Evolutionary conservation across 2,888 invertebrate genomes (phyloP).

Genomic region (Crocallis elinguaria): DNA sequence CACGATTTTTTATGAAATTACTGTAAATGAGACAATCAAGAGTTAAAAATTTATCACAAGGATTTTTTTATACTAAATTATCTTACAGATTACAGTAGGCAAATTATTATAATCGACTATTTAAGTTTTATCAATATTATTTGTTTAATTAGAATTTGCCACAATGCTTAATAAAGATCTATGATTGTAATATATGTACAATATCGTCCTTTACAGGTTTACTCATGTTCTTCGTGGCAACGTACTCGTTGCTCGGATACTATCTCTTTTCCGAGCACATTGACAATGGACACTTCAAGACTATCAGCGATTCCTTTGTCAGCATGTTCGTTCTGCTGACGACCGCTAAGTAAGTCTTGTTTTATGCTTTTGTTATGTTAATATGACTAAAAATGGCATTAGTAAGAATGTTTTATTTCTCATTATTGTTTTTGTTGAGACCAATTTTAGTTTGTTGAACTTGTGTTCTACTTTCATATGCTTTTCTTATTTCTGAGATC

Average conservation of each 20-base stretch:
- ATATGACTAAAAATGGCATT: not conserved
- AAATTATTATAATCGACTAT: not conserved
- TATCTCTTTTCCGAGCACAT: constrained; percentile 91
- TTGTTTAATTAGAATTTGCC: not conserved
- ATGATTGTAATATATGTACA: too few species aligned
- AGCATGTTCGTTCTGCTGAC: constrained; percentile 95
- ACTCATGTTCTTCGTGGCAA: constrained; percentile 92
- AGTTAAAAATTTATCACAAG: too few species aligned
- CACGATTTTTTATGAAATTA: not conserved
- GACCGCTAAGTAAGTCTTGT: constrained; percentile 94
- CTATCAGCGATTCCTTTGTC: constrained; percentile 92
- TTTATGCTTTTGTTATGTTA: not conserved
- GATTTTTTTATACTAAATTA: too few species aligned
- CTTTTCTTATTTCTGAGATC: too few species aligned
- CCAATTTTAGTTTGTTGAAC: not conserved
- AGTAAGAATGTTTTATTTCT: not conserved
- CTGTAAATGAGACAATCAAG: too few species aligned
- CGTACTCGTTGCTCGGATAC: constrained; percentile 92
- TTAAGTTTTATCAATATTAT: not conserved
- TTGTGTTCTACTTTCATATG: not conserved
- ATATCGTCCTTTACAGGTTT: constrained; percentile 79
- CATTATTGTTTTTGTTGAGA: not conserved
- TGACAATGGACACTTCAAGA: constrained; percentile 90
- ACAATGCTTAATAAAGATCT: not conserved
- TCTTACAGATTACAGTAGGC: too few species aligned